Base-by-base conservation (phyloP, 2,888 invertebrate species). In the Drosophila mettleri region DNA sequence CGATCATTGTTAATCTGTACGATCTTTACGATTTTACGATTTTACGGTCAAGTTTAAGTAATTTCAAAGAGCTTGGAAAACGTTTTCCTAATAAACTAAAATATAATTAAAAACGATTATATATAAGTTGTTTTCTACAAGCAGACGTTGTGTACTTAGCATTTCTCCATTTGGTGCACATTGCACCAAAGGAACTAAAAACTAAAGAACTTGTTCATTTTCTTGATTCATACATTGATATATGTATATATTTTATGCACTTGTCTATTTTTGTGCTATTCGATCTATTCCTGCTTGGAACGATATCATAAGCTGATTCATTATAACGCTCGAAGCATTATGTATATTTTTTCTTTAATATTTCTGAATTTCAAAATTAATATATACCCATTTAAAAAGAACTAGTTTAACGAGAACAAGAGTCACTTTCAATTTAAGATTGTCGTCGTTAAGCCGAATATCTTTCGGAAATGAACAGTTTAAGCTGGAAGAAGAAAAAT, bases 371-470 rank as follows among this genome's bases (percentile, higher is more conserved):
- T n/a, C n/a, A n/a, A n/a, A n/a, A n/a, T n/a, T n/a, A n/a, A n/a
- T n/a, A n/a, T n/a, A n/a, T n/a, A n/a, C n/a, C n/a, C 16, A 16
- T 10, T n/a, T 10, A 10, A 41, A 58, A 27, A 58, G 31, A 39
- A 18, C 58, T 41, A 18, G 24, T 24, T 34, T 27, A 31, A 51
- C 14, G 52, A n/a, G n/a, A n/a, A n/a, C n/a, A n/a, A n/a, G n/a
- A n/a, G 27, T 2, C 16, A 7, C n/a, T 34, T 22, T n/a, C 2
- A 2, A 2, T 5, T 36, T 3, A 14, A 1, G 12, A 24, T 27
- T 10, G 1, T 2, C 4, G 7, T 6, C 8, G 31, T 33, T 14
- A 22, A 8, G 31, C 16, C 0, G 27, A 33, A 66, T 36, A 16
- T 24, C 14, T 36, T 24, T 36, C 33, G 33, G 16, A 41, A 52